Base-by-base conservation (phyloP, 2,113 vertebrate species). In the Polyodon spathula region DNA sequence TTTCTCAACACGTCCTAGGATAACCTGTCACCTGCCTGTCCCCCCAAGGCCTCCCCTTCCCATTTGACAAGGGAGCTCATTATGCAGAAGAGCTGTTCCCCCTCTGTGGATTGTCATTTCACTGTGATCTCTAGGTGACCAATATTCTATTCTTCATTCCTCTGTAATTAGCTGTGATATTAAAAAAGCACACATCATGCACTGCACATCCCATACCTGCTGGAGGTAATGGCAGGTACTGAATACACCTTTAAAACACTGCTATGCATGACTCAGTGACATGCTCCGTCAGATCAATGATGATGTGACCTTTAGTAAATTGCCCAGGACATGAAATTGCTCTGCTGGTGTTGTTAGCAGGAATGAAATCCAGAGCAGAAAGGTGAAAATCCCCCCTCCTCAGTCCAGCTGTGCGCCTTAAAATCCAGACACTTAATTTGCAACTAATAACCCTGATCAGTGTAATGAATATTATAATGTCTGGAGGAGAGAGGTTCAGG, bases 401-500 rank as follows among this genome's bases (percentile, higher is more conserved):
- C 61, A 51, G 39, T n/a, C 37, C 53, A 60, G 66, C 58, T 68
- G 54, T 27, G 53, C 44, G 38, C 40, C 46, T 40, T 5, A 59
- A 61, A 40, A 40, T 58, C 50, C 41, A 54, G 63, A n/a, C 57
- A 57, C 58, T 58, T 63, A 50, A 71, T 69, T 69, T 65, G 64
- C 63, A 63, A 63, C 57, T 63, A 70, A 70, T 66, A 46, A 46
- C 55, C 65, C 61, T 57, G 60, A 37, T 50, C 54, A 52, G 46
- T 40, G 58, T 40, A 54, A 61, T 53, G 60, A 60, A 60, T 67
- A 64, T 64, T 63, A 65, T 60, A 63, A 53, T 53, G 60, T 57
- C 57, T 58, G 56, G 10, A 48, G 52, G 41, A 42, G 39, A 61
- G 56, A 56, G 57, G 40, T 68, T 65, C 58, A 56, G 62, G 67